Evolutionary conservation across 2,888 invertebrate species (phyloP).

Genomic region (Eupeodes luniger): DNA sequence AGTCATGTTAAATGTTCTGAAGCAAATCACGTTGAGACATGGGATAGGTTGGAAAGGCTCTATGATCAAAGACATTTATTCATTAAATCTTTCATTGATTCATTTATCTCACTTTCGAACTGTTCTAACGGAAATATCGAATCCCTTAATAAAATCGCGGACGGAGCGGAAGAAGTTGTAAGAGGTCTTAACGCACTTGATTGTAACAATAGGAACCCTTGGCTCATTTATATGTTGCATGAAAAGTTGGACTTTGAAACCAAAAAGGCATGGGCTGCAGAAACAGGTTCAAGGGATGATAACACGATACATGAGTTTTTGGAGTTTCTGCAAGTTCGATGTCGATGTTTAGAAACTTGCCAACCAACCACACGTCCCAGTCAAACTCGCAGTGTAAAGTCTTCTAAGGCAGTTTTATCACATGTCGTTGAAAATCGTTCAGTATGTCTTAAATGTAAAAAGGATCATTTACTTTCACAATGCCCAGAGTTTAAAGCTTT

Average conservation of each 20-base stretch:
- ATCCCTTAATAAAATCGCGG: no score
- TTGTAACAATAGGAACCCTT: no score
- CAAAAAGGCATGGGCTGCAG: not conserved
- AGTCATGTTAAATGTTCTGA: not conserved
- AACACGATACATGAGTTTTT: not conserved
- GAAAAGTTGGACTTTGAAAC: conserved; percentile 14
- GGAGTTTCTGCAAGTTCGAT: not conserved
- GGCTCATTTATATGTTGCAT: no score
- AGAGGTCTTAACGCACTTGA: no score
- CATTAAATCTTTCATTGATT: conserved; percentile 7
- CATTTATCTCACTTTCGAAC: conserved; percentile 5
- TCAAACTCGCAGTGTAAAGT: not conserved
- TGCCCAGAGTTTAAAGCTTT: conserved; percentile 6
- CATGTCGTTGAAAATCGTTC: not conserved
- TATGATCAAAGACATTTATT: conserved; percentile 1
- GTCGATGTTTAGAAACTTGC: conserved; percentile 4
- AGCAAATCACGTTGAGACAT: not conserved
- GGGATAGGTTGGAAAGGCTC: conserved; percentile 3
- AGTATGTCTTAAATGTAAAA: conserved; percentile 9
- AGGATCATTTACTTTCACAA: conserved; percentile 1
- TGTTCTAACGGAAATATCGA: not conserved
- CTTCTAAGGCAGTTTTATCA: not conserved
- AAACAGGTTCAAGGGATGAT: not conserved
- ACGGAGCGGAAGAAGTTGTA: no score
- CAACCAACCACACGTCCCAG: not conserved